These are phyloP conservation scores for Quiscalus mexicanus DNA, from an alignment of 2,113 vertebrate species.

Conservation along the genomic window DNA sequence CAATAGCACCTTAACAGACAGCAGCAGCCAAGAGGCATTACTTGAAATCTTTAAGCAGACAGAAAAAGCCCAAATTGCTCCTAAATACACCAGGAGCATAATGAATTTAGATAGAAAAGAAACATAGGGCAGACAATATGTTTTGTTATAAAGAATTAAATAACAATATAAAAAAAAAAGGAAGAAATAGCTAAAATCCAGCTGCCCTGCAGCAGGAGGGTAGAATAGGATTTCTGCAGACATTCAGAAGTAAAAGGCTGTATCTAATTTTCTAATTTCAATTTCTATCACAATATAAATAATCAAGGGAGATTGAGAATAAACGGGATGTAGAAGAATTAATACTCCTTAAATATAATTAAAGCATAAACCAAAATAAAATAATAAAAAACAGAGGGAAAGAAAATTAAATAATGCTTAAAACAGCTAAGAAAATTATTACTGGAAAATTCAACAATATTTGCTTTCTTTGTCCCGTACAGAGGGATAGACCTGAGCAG, in stretches of 20 bases:
- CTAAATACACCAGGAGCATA: neutral
- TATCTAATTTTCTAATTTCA: constrained; percentile 30
- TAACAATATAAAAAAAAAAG: neutral
- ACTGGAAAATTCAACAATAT: neutral
- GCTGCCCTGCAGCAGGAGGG: neutral
- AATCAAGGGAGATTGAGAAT: neutral
- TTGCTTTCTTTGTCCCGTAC: neutral
- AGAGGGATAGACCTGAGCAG: neutral
- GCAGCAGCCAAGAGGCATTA: constrained; percentile 35
- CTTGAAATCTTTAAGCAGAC: constrained; percentile 15
- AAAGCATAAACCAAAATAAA: neutral
- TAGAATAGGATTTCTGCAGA: neutral
- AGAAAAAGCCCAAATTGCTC: constrained; percentile 14
- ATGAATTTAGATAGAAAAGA: neutral
- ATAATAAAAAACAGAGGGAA: neutral
- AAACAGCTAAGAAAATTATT: neutral
- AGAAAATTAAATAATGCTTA: neutral
- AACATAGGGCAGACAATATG: neutral
- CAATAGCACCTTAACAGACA: neutral
- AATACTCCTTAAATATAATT: neutral
- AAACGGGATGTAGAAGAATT: neutral
- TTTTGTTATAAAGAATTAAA: neutral
- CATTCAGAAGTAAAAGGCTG: neutral
- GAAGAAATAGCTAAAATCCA: neutral
- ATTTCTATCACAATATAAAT: neutral